Conservation (phyloP, 2,888 invertebrate genomes). For the Oscheius sp. region DNA sequence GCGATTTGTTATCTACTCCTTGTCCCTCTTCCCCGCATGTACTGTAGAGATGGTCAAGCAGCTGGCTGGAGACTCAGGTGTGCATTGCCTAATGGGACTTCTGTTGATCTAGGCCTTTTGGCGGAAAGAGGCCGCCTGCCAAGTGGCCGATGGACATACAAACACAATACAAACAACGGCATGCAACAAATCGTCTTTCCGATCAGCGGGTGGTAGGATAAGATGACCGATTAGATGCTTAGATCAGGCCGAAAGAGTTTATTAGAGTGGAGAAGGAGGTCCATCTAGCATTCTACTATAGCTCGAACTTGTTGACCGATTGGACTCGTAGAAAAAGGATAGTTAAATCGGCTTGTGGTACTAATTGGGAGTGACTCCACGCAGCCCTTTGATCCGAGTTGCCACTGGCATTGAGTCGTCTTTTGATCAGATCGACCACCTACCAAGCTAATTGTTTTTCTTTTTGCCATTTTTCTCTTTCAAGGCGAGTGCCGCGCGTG, state of each 20-base stretch:
- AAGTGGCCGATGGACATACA: too few relatives aligned
- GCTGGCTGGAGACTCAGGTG: not conserved
- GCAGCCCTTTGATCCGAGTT: too few relatives aligned
- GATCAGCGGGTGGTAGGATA: not conserved
- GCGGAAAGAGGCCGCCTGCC: not conserved
- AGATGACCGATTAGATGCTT: not conserved
- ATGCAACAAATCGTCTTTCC: too few relatives aligned
- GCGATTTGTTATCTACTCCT: not conserved
- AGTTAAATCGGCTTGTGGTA: too few relatives aligned
- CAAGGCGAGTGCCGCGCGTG: not conserved
- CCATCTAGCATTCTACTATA: too few relatives aligned
- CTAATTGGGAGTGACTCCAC: too few relatives aligned
- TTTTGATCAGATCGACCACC: not conserved
- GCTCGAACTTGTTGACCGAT: too few relatives aligned
- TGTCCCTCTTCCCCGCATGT: too few relatives aligned
- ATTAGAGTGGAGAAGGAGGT: too few relatives aligned
- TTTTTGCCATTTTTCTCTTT: not conserved
- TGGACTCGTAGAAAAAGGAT: too few relatives aligned
- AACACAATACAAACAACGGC: too few relatives aligned
- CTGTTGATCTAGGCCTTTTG: not conserved
- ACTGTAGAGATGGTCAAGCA: not conserved
- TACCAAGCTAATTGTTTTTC: constrained; percentile 2
- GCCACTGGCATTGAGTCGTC: not conserved
- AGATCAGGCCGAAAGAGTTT: too few relatives aligned
- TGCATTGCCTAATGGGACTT: not conserved